Conservation (phyloP, 2,113 vertebrate species). For the Calyptomena viridis region DNA sequence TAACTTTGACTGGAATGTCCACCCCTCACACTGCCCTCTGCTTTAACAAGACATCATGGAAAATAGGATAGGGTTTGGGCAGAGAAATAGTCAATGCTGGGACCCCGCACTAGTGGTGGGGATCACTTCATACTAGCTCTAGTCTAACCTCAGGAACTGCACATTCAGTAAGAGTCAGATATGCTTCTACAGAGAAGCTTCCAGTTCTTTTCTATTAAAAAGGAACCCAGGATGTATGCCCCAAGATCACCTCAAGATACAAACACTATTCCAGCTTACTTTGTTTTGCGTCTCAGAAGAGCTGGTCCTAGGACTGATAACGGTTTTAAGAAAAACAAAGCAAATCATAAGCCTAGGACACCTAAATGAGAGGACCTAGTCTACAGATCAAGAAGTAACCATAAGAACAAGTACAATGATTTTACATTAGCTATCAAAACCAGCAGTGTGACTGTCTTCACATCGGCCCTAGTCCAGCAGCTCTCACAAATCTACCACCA, state of each 20-base stretch:
- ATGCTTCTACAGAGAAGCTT: not conserved
- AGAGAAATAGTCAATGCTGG: not conserved
- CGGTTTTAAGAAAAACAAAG: not conserved
- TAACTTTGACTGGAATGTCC: not conserved
- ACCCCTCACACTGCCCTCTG: not conserved
- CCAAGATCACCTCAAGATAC: not conserved
- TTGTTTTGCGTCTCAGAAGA: not conserved
- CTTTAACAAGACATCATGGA: not conserved
- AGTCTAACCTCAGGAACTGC: not conserved
- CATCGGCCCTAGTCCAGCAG: no score
- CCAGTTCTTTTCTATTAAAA: not conserved
- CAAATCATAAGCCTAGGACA: not conserved
- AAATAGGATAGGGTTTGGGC: not conserved
- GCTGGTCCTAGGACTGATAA: not conserved
- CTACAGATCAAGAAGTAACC: not conserved
- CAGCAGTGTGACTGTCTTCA: not conserved
- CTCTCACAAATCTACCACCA: not conserved
- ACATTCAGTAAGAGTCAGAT: not conserved
- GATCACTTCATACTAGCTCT: not conserved
- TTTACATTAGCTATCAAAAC: no score
- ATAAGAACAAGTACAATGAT: not conserved
- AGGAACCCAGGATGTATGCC: not conserved
- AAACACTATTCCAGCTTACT: no score
- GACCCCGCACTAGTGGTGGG: not conserved
- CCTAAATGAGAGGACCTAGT: not conserved